Evolutionary conservation across 2,113 vertebrate species (phyloP).

Genomic region (Podiceps cristatus): DNA sequence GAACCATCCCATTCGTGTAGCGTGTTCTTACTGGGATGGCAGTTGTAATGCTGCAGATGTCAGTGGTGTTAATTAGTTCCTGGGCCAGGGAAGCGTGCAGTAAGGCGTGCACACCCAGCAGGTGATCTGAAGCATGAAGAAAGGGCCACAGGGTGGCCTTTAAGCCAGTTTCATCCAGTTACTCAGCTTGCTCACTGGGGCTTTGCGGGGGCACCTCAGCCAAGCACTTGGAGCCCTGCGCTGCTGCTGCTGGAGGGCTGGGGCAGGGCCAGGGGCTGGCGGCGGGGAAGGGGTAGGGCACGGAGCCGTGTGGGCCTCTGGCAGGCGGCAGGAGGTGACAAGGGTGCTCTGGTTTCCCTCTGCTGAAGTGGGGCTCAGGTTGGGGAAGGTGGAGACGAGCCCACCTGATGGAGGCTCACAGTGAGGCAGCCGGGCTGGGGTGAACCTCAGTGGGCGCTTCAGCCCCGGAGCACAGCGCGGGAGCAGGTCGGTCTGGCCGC

Average conservation of each 20-base stretch:
- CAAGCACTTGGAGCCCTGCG: fast-evolving
- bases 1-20: not conserved
- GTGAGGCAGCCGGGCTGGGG: not conserved
- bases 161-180: not conserved
- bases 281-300: not conserved
- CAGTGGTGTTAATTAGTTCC: not conserved
- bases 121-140: not conserved
- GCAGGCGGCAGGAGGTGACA: not conserved
- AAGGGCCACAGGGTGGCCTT: not conserved
- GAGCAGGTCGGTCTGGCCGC: not conserved
- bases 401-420: fast-evolving
- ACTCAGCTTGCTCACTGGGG: not conserved
- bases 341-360: fast-evolving
- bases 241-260: fast-evolving
- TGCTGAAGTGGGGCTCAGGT: not conserved
- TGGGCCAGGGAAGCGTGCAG: not conserved
- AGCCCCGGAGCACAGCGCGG: fast-evolving
- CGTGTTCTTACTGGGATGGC: not conserved
- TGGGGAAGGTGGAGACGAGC: not conserved
- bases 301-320: not conserved
- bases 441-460: too few species aligned
- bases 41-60: not conserved
- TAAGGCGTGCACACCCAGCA: not conserved
- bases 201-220: not conserved
- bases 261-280: not conserved